Base-by-base conservation (phyloP, 2,113 vertebrate genomes). In the Calidris pygmaea region DNA sequence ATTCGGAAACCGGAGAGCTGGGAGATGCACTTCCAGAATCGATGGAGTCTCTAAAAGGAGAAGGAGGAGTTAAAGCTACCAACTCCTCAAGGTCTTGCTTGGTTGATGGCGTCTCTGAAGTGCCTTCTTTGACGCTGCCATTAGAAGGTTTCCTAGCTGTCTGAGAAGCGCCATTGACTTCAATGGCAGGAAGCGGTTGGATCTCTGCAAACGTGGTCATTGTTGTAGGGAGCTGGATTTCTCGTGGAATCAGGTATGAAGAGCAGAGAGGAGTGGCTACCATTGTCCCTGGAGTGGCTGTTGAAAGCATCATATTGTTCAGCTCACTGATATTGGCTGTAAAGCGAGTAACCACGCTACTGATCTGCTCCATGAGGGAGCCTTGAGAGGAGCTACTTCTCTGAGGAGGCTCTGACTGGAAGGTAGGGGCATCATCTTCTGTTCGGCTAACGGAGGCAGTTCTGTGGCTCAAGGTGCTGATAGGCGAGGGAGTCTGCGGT, bases 351-450 rank as follows among this genome's bases (percentile, higher is more conserved):
- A 99, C 99, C 82, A 99, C 99, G 8, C 99, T 99, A 97, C 99
- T 99, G 98, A 99, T 99, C 98, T 99, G 99, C 94, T 99, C 99
- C 99, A 99, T 99, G 81, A 99, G 98, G 4, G 99, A 99, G 9
- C 98, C 99, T 97, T 98, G 99, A 12, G 98, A 98, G 17, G 95
- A 98, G 79, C 98, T 98, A 23, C 98, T 98, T 55, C 97, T 48
- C 77, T 98, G 98, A 53, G 98, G 97, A 34, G 98, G 96, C 85
- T 99, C 99, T 50, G 98, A 97, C 30, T 98, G 97, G 95, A 99
- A 99, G 29, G 98, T 97, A 1, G 98, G 98, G 39, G 97, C 97
- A 4, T 98, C 98, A 5, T 98, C 97, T 65, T 99, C 98, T n/a
- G 98, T 98, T 37, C 97, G 97, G 87, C 98, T 98, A 8, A 98